These are phyloP conservation scores for Syngnathus rostellatus DNA, from an alignment of 2,797 vertebrate species.

Conservation along the genomic window DNA sequence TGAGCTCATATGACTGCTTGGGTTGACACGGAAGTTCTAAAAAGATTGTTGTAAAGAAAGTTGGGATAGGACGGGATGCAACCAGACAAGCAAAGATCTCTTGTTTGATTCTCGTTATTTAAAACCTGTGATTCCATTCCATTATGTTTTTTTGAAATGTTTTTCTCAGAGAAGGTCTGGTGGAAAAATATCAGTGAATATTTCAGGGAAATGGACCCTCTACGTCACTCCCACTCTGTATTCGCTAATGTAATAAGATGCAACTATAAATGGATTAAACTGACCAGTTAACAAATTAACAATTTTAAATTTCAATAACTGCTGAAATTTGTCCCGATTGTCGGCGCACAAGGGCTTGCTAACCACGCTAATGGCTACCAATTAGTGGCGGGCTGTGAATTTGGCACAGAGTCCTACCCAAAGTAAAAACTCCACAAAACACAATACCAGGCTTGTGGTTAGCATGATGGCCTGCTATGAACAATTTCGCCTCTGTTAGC, in stretches of 20 bases:
- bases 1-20: conserved; percentile 57
- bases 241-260: background rate
- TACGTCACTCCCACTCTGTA: background rate
- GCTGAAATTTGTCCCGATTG: no score
- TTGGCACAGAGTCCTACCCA: no score
- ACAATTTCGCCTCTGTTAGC: no score
- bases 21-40: conserved; percentile 40
- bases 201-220: conserved; percentile 68
- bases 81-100: conserved; percentile 25
- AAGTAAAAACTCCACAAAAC: no score
- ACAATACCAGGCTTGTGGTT: no score
- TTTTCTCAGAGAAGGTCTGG: conserved; percentile 38
- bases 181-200: conserved; percentile 51
- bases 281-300: no score
- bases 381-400: no score
- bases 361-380: no score
- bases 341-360: no score
- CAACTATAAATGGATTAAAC: no score
- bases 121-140: conserved; percentile 52
- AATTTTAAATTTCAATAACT: no score
- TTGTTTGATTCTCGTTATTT: conserved; percentile 28
- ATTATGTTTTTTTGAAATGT: conserved; percentile 61
- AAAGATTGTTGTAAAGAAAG: conserved; percentile 15
- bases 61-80: conserved; percentile 21
- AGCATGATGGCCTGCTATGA: no score